Conservation (phyloP, 1,140 invertebrate genomes). For the Drosophila pseudoobscura region DNA sequence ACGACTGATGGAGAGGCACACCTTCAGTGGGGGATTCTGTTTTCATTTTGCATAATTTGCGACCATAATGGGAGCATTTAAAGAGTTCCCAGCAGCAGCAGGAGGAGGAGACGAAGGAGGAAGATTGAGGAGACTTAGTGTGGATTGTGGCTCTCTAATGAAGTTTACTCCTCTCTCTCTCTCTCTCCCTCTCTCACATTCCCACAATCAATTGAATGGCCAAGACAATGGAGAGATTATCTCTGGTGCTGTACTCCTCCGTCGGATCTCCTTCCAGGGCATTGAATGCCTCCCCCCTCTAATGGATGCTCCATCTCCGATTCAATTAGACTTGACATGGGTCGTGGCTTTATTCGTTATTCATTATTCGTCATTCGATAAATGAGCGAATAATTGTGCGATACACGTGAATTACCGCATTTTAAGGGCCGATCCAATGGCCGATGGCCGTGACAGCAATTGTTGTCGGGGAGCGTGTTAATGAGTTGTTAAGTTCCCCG, state of each 20-base stretch:
- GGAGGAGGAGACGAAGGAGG: neutral
- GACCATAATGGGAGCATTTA: neutral
- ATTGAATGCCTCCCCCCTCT: neutral
- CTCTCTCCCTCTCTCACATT: no score
- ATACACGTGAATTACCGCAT: conserved; percentile 54
- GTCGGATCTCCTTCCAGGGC: neutral
- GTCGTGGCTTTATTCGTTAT: conserved; percentile 31
- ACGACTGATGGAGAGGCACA: conserved; percentile 29
- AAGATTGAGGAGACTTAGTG: neutral
- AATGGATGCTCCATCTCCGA: conserved; percentile 1
- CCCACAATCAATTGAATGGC: conserved; percentile 5
- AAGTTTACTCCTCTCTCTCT: neutral
- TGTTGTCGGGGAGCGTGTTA: conserved; percentile 70
- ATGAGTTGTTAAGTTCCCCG: conserved; percentile 73
- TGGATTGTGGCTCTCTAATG: neutral
- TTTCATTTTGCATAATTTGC: conserved; percentile 14
- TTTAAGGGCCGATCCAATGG: conserved; percentile 47
- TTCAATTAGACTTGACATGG: conserved; percentile 62
- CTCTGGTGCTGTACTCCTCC: neutral
- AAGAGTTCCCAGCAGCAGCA: neutral
- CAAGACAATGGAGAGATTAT: conserved; percentile 34
- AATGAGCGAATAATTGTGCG: conserved; percentile 57
- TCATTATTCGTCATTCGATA: conserved; percentile 22
- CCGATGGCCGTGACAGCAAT: conserved; percentile 48
- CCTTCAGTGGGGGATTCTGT: conserved; percentile 27